Evolutionary conservation across 2,113 vertebrate species (phyloP), one percentile per base, ranked within the genome.

Genomic region (Dascyllus trimaculatus): DNA sequence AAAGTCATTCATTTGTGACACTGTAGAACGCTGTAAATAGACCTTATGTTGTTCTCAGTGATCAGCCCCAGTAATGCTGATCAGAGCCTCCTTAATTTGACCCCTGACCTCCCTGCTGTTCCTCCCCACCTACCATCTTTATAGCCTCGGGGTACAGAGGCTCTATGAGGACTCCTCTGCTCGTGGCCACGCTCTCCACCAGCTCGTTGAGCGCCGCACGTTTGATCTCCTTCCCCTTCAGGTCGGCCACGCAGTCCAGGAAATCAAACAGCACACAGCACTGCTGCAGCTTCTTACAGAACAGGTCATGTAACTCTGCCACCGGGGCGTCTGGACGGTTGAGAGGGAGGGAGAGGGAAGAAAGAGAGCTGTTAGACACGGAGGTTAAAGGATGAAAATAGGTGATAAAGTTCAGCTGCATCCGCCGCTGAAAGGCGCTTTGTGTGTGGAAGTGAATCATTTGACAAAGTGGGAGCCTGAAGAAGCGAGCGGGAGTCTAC

Each of bases 161-260:
- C 84, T 98, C 97, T 3, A 96, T 97, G 84, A 98, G 96, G 78
- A 98, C 95, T 1, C 97, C 97, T 29, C 96, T 95, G 85, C 95
- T 96, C 2, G 96, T 96, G 80, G 96, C 96, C 89, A 98, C 95
- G 13, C 96, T 96, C 85, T 98, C 97, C 91, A 98, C 96, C 92
- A 98, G 95, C 80, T 98, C 97, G 1, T 97, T 97, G 72, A 98
- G 95, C 0, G 97, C 97, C 0, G 96, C 96, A 17, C 97, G 95
- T 88, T 98, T 98, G 91, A 98, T 96, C 94, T 98, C 97, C 91
- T 98, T 98, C 64, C 97, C 97, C 90, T 98, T 97, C 64, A 98
- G 94, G 94, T 98, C 96, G 0, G 97, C 96, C 70, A 98, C 97
- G 43, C 96, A 97, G 94, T 98, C 97, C 93, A 97, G 91, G 91